Base-by-base conservation (phyloP, 92 coral and sea anemone genomes). In the Phenganax marumi region DNA sequence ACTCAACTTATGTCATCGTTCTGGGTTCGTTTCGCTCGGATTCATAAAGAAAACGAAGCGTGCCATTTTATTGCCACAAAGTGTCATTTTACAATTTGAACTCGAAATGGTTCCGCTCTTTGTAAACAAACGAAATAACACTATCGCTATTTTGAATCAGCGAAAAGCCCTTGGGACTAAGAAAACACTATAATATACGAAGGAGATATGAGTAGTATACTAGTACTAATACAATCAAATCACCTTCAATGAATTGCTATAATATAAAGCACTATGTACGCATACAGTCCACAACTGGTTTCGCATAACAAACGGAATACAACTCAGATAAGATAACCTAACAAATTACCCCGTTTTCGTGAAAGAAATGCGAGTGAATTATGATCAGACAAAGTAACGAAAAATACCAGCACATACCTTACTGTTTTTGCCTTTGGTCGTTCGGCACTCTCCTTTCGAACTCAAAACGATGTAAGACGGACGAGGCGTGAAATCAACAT, bases 121-220 rank as follows among this genome's bases (percentile, higher is more conserved):
- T 66, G 24, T 66, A 66, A 66, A 66, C 72, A 66, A 66, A 66
- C 72, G 72, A 62, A 62, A 62, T 62, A 62, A 62, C 68, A 62
- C 18, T 33, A 21, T 18, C 68, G 9, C n/a, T 0, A 6, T 66
- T 66, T 66, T 10, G 19, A 66, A 66, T 33, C 48, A 25, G 50
- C 13, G 72, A 33, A 1, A 18, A 19, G 26, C 72, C 72, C 72
- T 25, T 14, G 72, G 17, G 72, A 66, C 12, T 66, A 24, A 19
- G 72, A 25, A 25, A 66, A 64, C 47, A 33, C 43, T 33, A 33
- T 33, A 5, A 33, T 33, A 5, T 33, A 2, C 43, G 43, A 33
- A 33, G 5, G 5, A 2, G 3, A 33, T 33, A 5, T 33, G 43
- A 33, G 5, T 33, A 33, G 43, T 33, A 33, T 2, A 33, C 43